Conservation (phyloP, 2,797 vertebrate genomes). For the Falco columbarius region DNA sequence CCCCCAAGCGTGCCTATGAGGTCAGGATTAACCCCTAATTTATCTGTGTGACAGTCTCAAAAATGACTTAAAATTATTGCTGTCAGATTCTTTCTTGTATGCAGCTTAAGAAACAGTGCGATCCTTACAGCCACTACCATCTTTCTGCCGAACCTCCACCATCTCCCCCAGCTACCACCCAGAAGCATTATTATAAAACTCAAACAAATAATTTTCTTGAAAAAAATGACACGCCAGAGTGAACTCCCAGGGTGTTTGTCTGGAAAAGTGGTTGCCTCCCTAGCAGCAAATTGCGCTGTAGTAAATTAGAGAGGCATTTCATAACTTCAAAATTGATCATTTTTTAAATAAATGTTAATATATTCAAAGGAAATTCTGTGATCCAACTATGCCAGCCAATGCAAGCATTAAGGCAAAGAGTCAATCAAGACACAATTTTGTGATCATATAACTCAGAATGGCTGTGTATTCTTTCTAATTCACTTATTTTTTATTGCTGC, state of each 20-base stretch:
- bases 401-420: conserved; percentile 15
- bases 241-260: neutral
- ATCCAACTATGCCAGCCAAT: neutral
- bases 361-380: conserved; percentile 25
- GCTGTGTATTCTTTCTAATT: neutral
- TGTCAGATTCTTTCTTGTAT: neutral
- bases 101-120: neutral
- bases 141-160: neutral
- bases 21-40: neutral
- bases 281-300: neutral
- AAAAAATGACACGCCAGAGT: neutral
- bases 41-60: neutral
- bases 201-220: neutral
- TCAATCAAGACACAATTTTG: conserved; percentile 31
- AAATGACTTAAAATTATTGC: neutral
- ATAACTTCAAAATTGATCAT: neutral
- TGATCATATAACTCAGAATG: neutral
- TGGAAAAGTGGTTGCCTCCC: neutral
- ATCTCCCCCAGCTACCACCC: neutral
- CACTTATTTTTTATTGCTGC: neutral
- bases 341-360: neutral
- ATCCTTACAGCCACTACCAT: neutral
- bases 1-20: rapidly evolving
- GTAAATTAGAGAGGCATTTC: conserved; percentile 24
- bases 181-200: neutral